A percentile compares a stretch with the other conserved stretches of the same genome.
These are phyloP conservation scores for Oplegnathus fasciatus DNA, from an alignment of 2,113 vertebrate species.

Conservation along the genomic window DNA sequence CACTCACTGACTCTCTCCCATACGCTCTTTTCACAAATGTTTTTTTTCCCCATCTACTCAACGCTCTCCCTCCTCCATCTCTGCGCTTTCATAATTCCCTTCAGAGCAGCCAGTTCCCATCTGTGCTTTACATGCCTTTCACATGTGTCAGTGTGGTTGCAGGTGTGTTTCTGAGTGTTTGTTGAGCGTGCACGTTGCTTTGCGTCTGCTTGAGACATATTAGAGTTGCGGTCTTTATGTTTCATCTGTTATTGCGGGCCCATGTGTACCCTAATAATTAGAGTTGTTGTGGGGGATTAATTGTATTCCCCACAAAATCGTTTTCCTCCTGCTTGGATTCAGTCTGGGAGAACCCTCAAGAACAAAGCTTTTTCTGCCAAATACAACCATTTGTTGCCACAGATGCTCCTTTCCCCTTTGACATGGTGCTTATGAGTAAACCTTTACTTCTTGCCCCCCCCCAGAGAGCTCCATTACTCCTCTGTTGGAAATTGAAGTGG, in stretches of 20 bases:
- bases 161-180: conserved; percentile 30
- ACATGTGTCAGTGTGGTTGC: conserved; percentile 33
- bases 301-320: not conserved
- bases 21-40: conserved; percentile 19
- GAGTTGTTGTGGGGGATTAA: conserved; percentile 7
- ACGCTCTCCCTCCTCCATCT: conserved; percentile 15
- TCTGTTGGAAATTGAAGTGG: conserved; percentile 34
- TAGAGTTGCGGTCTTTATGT: not conserved
- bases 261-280: not conserved
- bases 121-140: conserved; percentile 49
- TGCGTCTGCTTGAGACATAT: not conserved
- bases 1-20: conserved; percentile 27
- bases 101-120: conserved; percentile 40
- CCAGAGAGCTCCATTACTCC: not conserved
- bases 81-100: conserved; percentile 50
- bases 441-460: not conserved
- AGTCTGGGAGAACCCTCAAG: not conserved
- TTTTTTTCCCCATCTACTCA: not conserved
- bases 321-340: conserved; percentile 12
- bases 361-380: conserved; percentile 15
- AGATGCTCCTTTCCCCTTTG: conserved; percentile 11
- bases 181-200: not conserved
- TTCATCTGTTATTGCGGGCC: not conserved
- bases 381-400: conserved; percentile 12
- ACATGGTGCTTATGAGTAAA: not conserved